Conservation (phyloP, 1,140 invertebrate species). For the Acromyrmex heyeri region DNA sequence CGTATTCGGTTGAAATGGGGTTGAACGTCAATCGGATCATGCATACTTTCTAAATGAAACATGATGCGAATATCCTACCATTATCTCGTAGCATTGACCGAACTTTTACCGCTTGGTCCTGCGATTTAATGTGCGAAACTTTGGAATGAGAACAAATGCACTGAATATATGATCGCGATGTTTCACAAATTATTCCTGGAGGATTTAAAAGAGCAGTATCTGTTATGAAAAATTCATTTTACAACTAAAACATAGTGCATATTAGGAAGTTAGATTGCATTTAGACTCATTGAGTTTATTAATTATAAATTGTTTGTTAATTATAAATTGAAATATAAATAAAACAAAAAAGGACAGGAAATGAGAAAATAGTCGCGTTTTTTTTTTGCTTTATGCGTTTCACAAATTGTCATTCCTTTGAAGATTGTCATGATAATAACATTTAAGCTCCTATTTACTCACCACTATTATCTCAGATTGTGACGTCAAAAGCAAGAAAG, state of each 20-base stretch:
- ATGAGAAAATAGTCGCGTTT: not conserved
- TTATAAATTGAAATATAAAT: conserved; percentile 16
- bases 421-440: not conserved
- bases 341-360: not conserved
- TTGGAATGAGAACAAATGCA: conserved; percentile 63
- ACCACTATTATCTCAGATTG: no score
- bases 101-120: conserved; percentile 45
- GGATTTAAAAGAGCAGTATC: conserved; percentile 28
- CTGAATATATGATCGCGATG: conserved; percentile 54
- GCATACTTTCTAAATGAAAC: conserved; percentile 17
- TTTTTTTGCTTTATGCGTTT: not conserved
- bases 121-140: conserved; percentile 64
- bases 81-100: conserved; percentile 36
- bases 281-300: not conserved
- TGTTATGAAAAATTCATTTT: not conserved
- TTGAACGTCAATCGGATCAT: conserved; percentile 19
- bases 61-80: conserved; percentile 38
- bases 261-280: conserved; percentile 9
- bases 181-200: conserved; percentile 46
- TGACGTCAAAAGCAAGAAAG: no score
- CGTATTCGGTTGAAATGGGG: not conserved
- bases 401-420: not conserved
- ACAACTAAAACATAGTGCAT: not conserved
- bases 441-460: not conserved
- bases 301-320: not conserved